Evolutionary conservation across 2,888 invertebrate genomes (phyloP), one percentile per base, ranked within the genome.

Genomic region (Megastigmus dorsalis): DNA sequence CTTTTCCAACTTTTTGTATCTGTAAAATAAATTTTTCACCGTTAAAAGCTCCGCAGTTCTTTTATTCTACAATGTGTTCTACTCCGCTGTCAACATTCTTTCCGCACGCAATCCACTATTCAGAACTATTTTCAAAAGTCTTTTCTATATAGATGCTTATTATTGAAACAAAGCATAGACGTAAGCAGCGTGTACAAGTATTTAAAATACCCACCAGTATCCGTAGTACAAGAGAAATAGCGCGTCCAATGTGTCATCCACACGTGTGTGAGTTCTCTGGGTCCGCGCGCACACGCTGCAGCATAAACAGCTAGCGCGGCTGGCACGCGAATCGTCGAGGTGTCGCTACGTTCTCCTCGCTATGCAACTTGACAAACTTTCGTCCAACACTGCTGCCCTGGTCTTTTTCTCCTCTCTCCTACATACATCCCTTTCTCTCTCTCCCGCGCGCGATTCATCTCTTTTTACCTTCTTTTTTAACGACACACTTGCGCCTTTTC

Each of bases 321-420:
- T 3, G 23, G 18, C 10, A n/a, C 10, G 62, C 60, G 60, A 70
- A 70, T 70, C 60, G 69, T 33, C 69, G 69, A 70, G 69, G 52
- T 60, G 69, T 70, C 55, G 13, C 43, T 2, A 3, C 2, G 13
- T 45, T 10, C 18, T 48, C 20, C 30, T 18, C 30, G 30, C 26
- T 15, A n/a, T n/a, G n/a, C n/a, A n/a, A n/a, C n/a, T n/a, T n/a
- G n/a, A n/a, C n/a, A 62, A 65, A 38, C n/a, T 41, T 50, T 52
- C 50, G 18, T n/a, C n/a, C 50, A 9, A 7, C 50, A 33, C 13
- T 33, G 7, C 13, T 26, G n/a, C 33, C 15, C 63, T 36, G 6
- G n/a, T n/a, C n/a, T n/a, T n/a, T n/a, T 36, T 28, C 26, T 15
- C 15, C 28, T n/a, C 13, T 3, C 33, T 10, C 15, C 13, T n/a